Evolutionary conservation across 2,888 invertebrate genomes (phyloP), one percentile per base, ranked within the genome.

Genomic region (Ochropleura plecta): DNA sequence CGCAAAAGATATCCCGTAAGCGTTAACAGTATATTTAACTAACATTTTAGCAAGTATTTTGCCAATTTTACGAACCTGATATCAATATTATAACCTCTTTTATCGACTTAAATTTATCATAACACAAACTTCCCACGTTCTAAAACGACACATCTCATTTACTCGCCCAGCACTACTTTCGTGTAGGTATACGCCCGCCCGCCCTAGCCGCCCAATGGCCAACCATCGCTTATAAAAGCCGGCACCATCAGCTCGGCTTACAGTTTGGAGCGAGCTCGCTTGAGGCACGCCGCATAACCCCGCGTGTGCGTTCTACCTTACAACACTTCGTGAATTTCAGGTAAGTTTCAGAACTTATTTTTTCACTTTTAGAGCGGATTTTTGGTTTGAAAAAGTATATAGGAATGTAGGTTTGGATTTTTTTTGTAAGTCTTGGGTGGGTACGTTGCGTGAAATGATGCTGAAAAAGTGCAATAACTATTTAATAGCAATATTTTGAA

Each of bases 171-270:
- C 40, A 85, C 20, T 77, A 49, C n/a, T 60, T 75, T 49, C 64
- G 48, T 20, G 44, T 73, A 78, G 68, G 76, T 74, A 78, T 64
- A 51, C 57, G 70, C 46, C 63, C 76, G 74, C 83, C 86, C 88
- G 85, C 86, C 84, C 84, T 79, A 57, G 63, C 65, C 79, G 73
- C 67, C 70, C 81, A 86, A 80, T 84, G 88, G 86, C 40, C 40
- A 68, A 14, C 18, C 40, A 18, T 55, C 42, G 78, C 70, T 80
- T 88, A 88, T 88, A 88, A 79, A 88, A 88, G 86, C 79, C 18
- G 3, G 44, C 14, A 14, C 48, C 59, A 55, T 51, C 68, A 81
- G 60, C 14, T 69, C 10, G 20, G 14, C 65, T 75, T 69, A 87
- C 86, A 87, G 87, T 87, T 63, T 67, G n/a, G 59, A 48, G 81